Conservation (phyloP, 2,113 vertebrate species). For the Montifringilla adamsi region DNA sequence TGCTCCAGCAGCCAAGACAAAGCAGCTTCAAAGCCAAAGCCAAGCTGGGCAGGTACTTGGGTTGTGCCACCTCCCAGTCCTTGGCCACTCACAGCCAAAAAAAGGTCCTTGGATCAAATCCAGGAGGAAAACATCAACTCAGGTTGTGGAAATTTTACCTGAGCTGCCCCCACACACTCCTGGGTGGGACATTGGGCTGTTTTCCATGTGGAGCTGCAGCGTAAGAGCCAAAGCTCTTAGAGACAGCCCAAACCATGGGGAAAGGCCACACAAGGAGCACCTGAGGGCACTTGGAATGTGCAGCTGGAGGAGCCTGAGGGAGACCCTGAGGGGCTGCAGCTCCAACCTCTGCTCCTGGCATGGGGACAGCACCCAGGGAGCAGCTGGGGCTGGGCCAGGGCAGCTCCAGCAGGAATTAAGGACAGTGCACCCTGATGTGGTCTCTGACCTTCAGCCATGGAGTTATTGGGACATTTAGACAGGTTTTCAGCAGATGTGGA, state of each 20-base stretch:
- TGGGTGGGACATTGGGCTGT: background rate
- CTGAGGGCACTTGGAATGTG: background rate
- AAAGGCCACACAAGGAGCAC: background rate
- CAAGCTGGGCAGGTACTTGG: background rate
- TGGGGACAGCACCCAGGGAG: too few relatives aligned
- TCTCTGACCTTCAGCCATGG: too few relatives aligned
- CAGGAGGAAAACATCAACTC: background rate
- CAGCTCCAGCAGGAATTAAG: too few relatives aligned
- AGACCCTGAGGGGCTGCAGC: background rate
- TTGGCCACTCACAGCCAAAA: background rate
- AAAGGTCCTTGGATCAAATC: background rate
- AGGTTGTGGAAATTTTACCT: background rate
- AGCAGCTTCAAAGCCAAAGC: background rate
- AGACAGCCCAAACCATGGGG: background rate
- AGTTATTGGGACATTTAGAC: too few relatives aligned
- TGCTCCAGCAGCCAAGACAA: background rate
- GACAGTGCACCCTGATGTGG: too few relatives aligned
- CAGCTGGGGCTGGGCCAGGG: too few relatives aligned
- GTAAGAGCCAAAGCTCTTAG: background rate
- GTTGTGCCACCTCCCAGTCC: background rate
- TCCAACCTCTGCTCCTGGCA: background rate
- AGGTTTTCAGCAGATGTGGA: too few relatives aligned
- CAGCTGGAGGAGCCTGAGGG: background rate
- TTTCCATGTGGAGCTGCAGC: background rate
- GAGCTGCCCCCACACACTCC: background rate